phyloP scores from a whole-genome alignment of 2,888 invertebrate genomes.

The Diabrotica balteata region DNA sequence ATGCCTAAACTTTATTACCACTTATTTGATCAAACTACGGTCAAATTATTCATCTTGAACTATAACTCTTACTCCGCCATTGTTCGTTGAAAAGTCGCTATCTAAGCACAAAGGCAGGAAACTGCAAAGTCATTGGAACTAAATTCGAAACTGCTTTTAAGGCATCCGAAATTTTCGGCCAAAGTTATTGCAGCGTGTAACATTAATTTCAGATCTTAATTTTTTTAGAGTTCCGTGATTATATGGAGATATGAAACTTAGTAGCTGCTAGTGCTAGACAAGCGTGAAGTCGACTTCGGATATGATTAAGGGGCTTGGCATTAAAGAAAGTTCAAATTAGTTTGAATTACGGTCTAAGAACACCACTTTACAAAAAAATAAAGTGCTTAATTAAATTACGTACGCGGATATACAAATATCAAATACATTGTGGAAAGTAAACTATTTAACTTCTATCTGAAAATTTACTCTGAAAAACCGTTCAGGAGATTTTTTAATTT shows the following conservation, averaged over 20 bases:
- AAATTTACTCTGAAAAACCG: too few species aligned
- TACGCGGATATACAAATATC: too few species aligned
- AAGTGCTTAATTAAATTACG: too few species aligned
- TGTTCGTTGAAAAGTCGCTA: conserved; percentile 1
- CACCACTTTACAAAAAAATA: too few species aligned
- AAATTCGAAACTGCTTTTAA: conserved; percentile 34
- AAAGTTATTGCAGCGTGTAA: conserved; percentile 29
- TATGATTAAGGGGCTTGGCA: not conserved
- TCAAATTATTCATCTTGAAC: too few species aligned
- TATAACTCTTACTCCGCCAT: not conserved
- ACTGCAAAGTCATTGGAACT: conserved; percentile 29
- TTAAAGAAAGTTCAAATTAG: not conserved
- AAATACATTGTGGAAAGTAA: too few species aligned
- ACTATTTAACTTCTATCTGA: too few species aligned
- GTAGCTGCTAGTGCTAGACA: conserved; percentile 7
- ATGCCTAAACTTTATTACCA: too few species aligned
- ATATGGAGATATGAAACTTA: conserved; percentile 22
- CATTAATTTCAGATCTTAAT: conserved; percentile 23
- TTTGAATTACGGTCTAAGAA: too few species aligned
- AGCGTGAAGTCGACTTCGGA: not conserved
- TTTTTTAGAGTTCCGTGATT: conserved; percentile 9
- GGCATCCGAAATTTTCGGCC: conserved; percentile 28
- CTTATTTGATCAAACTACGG: too few species aligned
- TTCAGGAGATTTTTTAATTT: too few species aligned
- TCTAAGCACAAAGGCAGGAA: conserved; percentile 12